Evolutionary conservation across 2,888 invertebrate species (phyloP).

Genomic region (Dichetophora obliterata): DNA sequence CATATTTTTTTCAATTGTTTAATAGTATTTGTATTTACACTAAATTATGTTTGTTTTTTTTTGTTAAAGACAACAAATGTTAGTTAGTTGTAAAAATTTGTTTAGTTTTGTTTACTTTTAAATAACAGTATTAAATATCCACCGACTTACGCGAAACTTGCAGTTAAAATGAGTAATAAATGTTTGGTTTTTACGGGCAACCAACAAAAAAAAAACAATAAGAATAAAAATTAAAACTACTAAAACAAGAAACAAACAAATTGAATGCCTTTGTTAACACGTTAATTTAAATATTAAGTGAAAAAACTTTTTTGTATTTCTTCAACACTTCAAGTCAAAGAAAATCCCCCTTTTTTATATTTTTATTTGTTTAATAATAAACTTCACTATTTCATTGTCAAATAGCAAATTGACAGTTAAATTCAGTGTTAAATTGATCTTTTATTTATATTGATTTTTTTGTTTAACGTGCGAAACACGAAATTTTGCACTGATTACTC

Average conservation of each 20-base stretch:
- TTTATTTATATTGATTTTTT: not conserved
- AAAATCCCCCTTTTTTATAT: too few species aligned
- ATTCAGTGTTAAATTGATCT: too few species aligned
- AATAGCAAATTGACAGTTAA: too few species aligned
- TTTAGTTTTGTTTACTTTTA: not conserved
- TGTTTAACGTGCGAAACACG: not conserved
- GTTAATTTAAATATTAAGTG: not conserved
- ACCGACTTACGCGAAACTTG: too few species aligned
- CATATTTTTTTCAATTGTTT: conserved; percentile 50
- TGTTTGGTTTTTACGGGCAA: not conserved
- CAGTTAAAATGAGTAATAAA: too few species aligned
- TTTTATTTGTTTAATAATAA: too few species aligned
- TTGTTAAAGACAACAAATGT: not conserved
- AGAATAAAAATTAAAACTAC: not conserved
- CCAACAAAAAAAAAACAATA: not conserved
- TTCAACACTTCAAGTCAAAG: too few species aligned
- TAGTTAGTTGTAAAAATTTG: not conserved
- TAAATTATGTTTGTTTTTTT: not conserved
- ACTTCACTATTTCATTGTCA: too few species aligned
- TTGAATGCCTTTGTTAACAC: not conserved
- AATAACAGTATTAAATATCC: not conserved
- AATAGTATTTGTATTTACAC: not conserved
- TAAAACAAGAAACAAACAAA: not conserved
- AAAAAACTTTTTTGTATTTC: too few species aligned
- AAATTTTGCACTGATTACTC: conserved; percentile 3